Percentiles rank a stretch among this genome's conserved stretches.
Conservation (phyloP, 2,888 invertebrate genomes). For the Macroteleia sp. region DNA sequence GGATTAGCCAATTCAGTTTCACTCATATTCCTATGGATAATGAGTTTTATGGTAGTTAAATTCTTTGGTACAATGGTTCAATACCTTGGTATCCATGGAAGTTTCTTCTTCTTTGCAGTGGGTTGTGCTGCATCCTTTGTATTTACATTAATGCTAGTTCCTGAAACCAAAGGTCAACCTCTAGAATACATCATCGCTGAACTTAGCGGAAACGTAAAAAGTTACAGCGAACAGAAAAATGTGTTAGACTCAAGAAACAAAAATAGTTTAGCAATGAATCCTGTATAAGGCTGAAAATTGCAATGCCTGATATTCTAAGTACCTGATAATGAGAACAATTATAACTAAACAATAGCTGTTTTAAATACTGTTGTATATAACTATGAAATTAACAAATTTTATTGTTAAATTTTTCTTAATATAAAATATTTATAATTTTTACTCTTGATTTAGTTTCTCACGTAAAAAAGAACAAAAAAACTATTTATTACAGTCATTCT, state of each 20-base stretch:
- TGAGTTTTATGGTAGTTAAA: conserved; percentile 75
- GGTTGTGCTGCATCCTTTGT: conserved; percentile 71
- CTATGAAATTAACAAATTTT: too few species aligned
- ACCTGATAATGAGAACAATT: conserved; percentile 13
- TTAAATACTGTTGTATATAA: not conserved
- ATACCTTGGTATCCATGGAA: conserved; percentile 74
- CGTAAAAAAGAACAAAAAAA: too few species aligned
- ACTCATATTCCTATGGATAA: conserved; percentile 72
- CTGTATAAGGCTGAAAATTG: conserved; percentile 36
- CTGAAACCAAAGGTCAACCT: conserved; percentile 79
- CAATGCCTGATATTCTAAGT: too few species aligned
- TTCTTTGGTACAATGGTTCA: conserved; percentile 71
- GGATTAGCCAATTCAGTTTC: conserved; percentile 72
- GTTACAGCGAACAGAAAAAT: conserved; percentile 64
- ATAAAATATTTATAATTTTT: too few species aligned
- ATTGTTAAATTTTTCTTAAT: too few species aligned
- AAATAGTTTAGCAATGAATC: conserved; percentile 37
- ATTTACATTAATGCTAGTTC: conserved; percentile 73
- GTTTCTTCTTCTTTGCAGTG: conserved; percentile 75
- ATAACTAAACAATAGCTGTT: not conserved
- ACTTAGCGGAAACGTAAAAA: conserved; percentile 68
- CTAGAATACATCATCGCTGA: conserved; percentile 77
- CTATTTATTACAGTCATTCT: too few species aligned
- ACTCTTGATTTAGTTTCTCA: too few species aligned
- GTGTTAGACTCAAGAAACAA: conserved; percentile 5